A percentile compares a stretch with the other conserved stretches of the same genome.
Conservation (phyloP, 2,888 invertebrate genomes). For the Cephus sareptanus region DNA sequence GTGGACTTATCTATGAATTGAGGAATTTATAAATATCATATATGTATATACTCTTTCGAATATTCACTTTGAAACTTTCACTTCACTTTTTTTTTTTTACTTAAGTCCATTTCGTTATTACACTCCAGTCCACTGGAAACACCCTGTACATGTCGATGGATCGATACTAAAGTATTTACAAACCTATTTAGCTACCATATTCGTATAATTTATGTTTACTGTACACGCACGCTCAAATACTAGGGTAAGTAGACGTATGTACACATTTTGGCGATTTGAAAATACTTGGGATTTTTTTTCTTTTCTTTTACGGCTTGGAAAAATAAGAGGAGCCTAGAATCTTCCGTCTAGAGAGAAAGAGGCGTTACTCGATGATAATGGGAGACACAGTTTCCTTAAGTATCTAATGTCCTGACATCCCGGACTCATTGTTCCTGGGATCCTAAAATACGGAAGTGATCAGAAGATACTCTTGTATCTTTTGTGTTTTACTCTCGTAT, state of each 20-base stretch:
- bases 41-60: background rate
- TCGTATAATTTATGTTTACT: slow-evolving; percentile 54
- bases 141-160: background rate
- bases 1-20: background rate
- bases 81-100: background rate
- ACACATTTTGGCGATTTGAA: slow-evolving; percentile 45
- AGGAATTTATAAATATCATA: background rate
- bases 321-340: background rate
- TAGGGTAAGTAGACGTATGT: slow-evolving; percentile 33
- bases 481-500: background rate
- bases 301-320: slow-evolving; percentile 4
- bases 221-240: slow-evolving; percentile 43
- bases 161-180: slow-evolving; percentile 15
- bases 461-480: background rate
- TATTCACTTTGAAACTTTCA: background rate
- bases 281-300: slow-evolving; percentile 34
- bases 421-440: background rate
- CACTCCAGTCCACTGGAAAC: background rate
- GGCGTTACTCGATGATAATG: background rate
- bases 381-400: background rate
- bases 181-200: slow-evolving; percentile 26
- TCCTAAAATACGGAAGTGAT: background rate
- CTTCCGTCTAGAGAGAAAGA: slow-evolving; percentile 9
- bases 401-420: background rate
- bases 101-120: background rate